phyloP scores from a whole-genome alignment of 2,888 invertebrate genomes.

The Phania funesta region DNA sequence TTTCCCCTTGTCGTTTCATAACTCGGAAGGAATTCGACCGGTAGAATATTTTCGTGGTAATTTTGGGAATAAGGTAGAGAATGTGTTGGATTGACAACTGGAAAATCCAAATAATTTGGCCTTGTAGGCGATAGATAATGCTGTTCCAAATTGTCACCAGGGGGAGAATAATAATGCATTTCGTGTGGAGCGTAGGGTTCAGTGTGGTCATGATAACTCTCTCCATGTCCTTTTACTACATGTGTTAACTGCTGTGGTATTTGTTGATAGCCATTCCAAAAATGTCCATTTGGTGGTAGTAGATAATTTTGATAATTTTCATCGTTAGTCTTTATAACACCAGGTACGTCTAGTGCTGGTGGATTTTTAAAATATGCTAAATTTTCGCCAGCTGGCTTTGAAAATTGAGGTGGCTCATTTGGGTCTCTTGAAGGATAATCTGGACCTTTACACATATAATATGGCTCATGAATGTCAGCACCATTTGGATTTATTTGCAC shows the following conservation, averaged over 20 bases:
- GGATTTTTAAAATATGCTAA: background rate
- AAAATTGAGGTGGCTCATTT: background rate
- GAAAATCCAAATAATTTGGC: background rate
- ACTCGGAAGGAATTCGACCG: too few species aligned
- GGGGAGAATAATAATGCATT: background rate
- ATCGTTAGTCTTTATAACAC: background rate
- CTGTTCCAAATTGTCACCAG: background rate
- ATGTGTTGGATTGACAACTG: background rate
- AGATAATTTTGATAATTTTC: background rate
- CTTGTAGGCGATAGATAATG: background rate
- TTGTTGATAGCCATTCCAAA: background rate
- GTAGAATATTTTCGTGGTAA: background rate
- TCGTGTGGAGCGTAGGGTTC: background rate
- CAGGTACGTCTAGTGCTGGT: background rate
- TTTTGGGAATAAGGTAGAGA: background rate
- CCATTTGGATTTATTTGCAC: constrained; percentile 37
- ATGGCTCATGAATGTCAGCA: constrained; percentile 20
- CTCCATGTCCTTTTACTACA: background rate
- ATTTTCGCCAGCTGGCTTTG: background rate
- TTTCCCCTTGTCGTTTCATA: background rate
- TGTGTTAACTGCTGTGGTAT: background rate
- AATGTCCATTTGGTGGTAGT: background rate
- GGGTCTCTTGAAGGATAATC: background rate
- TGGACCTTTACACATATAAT: constrained; percentile 42
- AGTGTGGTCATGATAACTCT: background rate